A percentile compares a stretch with the other conserved stretches of the same genome.
Conservation (phyloP, 92 coral and sea anemone genomes). For the Phenganax marumi region DNA sequence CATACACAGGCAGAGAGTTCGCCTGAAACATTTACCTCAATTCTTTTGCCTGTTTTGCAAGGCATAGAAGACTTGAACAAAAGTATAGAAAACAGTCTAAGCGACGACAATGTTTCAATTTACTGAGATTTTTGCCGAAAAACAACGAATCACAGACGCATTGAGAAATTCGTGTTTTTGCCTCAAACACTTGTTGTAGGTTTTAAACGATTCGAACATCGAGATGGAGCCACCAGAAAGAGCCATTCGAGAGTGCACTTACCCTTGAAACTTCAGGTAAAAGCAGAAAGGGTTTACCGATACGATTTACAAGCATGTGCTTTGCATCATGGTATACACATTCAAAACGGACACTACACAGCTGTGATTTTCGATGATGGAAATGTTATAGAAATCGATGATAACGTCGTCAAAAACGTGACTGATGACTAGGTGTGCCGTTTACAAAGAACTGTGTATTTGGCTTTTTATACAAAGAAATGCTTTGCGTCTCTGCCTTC, state of each 20-base stretch:
- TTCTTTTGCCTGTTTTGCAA: no score
- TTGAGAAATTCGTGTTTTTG: neutral
- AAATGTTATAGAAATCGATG: neutral
- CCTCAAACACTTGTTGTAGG: no score
- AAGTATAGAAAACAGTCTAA: neutral
- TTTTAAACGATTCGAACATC: no score
- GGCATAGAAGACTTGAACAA: conserved; percentile 10
- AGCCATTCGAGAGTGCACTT: neutral
- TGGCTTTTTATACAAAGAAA: neutral
- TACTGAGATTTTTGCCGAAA: neutral
- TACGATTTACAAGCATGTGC: neutral
- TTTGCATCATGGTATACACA: neutral
- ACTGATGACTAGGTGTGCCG: neutral
- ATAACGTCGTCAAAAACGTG: neutral
- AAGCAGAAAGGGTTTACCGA: no score
- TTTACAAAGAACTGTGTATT: neutral
- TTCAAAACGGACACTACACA: neutral
- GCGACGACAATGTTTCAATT: neutral
- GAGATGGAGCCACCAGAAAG: neutral
- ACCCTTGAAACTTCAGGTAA: neutral
- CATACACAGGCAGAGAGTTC: no score
- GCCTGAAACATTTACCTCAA: no score
- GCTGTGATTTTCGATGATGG: neutral
- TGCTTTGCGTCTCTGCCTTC: neutral
- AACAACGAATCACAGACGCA: neutral